Conservation (phyloP, 1,140 invertebrate species). For the Pachyrhynchus sulphureomaculatus region DNA sequence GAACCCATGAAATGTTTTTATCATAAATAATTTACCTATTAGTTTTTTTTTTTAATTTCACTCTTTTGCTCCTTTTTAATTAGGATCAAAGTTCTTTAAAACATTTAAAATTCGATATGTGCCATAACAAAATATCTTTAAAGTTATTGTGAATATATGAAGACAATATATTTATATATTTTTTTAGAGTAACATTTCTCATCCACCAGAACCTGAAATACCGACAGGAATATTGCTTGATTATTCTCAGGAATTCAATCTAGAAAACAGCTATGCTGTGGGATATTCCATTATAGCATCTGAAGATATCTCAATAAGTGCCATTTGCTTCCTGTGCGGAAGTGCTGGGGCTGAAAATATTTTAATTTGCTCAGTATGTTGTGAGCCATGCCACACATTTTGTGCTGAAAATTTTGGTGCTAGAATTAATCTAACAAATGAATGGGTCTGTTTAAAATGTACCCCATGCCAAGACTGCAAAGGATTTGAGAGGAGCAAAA, state of each 20-base stretch:
- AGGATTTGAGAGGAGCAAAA: slow-evolving; percentile 57
- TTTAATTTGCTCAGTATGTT: slow-evolving; percentile 64
- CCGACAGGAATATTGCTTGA: slow-evolving; percentile 15
- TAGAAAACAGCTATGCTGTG: slow-evolving; percentile 73
- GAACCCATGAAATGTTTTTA: no score
- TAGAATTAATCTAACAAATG: slow-evolving; percentile 43
- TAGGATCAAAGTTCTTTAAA: no score
- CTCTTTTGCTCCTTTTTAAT: no score
- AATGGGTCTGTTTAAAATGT: slow-evolving; percentile 78
- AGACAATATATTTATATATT: no score
- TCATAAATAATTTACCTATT: no score
- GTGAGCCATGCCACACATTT: slow-evolving; percentile 90
- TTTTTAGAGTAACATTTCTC: neutral
- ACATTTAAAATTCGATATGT: no score
- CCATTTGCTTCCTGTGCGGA: slow-evolving; percentile 88
- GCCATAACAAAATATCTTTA: no score
- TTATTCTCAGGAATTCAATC: slow-evolving; percentile 17
- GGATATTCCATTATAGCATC: slow-evolving; percentile 84
- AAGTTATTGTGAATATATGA: no score
- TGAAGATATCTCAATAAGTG: slow-evolving; percentile 68
- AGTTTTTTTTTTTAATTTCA: no score
- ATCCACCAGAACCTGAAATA: neutral
- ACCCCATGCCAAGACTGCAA: slow-evolving; percentile 70
- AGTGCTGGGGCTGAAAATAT: slow-evolving; percentile 82
- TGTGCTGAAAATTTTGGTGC: slow-evolving; percentile 68